A percentile compares a stretch with the other conserved stretches of the same genome.
Conservation (phyloP, 2,888 invertebrate genomes). For the Conus canariensis region DNA sequence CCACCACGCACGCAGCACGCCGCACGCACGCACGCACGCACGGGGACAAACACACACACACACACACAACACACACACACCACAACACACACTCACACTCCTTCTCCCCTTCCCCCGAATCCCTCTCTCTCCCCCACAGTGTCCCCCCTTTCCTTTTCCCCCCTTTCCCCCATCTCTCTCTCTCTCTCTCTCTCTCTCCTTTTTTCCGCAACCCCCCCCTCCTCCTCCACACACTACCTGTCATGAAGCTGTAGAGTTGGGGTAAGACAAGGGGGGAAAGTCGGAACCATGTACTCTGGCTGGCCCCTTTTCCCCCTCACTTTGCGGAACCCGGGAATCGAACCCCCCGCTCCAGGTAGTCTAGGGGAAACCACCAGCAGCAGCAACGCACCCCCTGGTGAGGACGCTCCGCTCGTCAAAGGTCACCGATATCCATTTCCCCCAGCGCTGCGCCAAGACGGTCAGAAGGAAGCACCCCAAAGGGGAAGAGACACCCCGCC, state of each 20-base stretch:
- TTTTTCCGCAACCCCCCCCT: not conserved
- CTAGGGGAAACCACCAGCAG: conserved; percentile 72
- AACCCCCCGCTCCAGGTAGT: conserved; percentile 62
- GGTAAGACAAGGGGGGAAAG: conserved; percentile 71
- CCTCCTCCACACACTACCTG: conserved; percentile 59
- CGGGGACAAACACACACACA: not conserved
- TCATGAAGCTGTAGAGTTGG: conserved; percentile 72
- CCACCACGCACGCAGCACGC: too few species aligned
- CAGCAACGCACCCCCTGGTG: conserved; percentile 59
- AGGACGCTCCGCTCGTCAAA: not conserved
- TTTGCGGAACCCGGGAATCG: conserved; percentile 62
- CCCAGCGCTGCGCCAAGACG: conserved; percentile 2
- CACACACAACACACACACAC: not conserved
- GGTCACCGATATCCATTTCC: conserved; percentile 19
- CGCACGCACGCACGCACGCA: too few species aligned
- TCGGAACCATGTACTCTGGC: conserved; percentile 68
- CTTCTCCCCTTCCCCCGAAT: not conserved
- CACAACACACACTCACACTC: not conserved
- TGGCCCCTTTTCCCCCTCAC: conserved; percentile 61
- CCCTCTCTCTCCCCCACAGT: not conserved
- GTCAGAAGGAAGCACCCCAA: not conserved
- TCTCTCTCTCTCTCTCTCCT: not conserved
- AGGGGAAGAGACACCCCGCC: not conserved
- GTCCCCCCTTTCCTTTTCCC: not conserved
- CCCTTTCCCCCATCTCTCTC: not conserved